These are phyloP conservation scores for Falcunculus frontatus DNA, from an alignment of 2,113 vertebrate species.

Conservation along the genomic window DNA sequence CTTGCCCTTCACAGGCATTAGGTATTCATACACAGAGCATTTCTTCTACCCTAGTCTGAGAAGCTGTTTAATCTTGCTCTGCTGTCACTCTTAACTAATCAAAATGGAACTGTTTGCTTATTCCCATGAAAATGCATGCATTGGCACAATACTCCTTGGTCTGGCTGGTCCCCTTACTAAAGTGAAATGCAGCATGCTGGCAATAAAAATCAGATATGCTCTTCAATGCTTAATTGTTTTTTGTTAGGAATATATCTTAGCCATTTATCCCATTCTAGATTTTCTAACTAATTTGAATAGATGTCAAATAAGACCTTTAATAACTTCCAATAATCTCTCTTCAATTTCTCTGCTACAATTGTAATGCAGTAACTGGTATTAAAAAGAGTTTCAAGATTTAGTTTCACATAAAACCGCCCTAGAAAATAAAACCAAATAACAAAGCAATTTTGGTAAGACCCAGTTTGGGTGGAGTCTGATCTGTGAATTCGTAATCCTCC, in stretches of 20 bases:
- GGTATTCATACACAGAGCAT: neutral
- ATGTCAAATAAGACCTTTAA: neutral
- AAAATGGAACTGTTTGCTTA: neutral
- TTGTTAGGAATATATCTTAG: neutral
- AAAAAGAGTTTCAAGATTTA: neutral
- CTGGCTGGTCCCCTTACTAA: neutral
- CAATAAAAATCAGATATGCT: neutral
- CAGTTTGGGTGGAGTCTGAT: neutral
- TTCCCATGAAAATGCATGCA: neutral
- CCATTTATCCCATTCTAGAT: neutral
- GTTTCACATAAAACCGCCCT: neutral
- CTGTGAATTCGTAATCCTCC: neutral
- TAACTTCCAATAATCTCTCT: neutral
- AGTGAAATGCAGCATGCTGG: neutral
- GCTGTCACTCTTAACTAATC: neutral
- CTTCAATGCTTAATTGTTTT: neutral
- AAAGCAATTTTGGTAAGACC: neutral
- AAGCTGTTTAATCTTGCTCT: neutral
- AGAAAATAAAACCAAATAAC: neutral
- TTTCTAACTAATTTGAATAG: neutral
- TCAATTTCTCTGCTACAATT: neutral
- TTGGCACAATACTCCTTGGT: neutral
- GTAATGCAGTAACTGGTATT: neutral
- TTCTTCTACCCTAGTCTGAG: neutral
- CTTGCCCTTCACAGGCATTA: neutral